Percentiles rank a stretch among this genome's conserved stretches.
Conservation (phyloP, 2,888 invertebrate genomes). For the Ennomos quercinarius region DNA sequence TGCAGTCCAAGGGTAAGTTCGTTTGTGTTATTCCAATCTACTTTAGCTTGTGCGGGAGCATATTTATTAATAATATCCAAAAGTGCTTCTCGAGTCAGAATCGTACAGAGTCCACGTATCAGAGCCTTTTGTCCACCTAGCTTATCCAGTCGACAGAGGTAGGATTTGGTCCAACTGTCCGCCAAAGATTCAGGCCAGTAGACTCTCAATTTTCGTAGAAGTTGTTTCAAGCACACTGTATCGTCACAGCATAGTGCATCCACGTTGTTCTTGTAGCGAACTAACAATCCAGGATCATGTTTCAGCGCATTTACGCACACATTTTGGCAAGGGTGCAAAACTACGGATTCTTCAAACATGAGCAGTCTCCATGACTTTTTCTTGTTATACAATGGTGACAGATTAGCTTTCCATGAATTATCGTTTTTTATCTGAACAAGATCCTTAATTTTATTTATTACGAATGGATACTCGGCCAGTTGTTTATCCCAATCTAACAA, state of each 20-base stretch:
- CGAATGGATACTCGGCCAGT: slow-evolving; percentile 52
- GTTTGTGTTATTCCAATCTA: slow-evolving; percentile 60
- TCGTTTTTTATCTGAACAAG: slow-evolving; percentile 52
- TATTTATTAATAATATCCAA: slow-evolving; percentile 57
- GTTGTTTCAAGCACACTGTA: slow-evolving; percentile 45
- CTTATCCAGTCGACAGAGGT: slow-evolving; percentile 48
- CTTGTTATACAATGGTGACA: slow-evolving; percentile 58
- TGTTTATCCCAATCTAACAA: slow-evolving; percentile 62
- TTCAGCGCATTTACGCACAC: slow-evolving; percentile 68
- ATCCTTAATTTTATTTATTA: slow-evolving; percentile 58
- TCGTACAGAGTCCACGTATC: slow-evolving; percentile 56
- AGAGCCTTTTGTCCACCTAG: slow-evolving; percentile 54
- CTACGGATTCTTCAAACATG: slow-evolving; percentile 67
- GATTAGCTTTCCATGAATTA: slow-evolving; percentile 50
- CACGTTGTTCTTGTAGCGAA: slow-evolving; percentile 48
- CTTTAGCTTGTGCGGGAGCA: slow-evolving; percentile 59
- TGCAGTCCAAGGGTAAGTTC: slow-evolving; percentile 59
- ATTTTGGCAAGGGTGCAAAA: slow-evolving; percentile 53
- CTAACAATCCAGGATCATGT: slow-evolving; percentile 61
- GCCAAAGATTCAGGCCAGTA: slow-evolving; percentile 63
- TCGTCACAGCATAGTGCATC: slow-evolving; percentile 50
- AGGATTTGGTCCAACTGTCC: slow-evolving; percentile 52
- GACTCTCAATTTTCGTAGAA: slow-evolving; percentile 61
- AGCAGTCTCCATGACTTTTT: slow-evolving; percentile 66
- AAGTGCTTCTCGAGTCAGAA: slow-evolving; percentile 52